These are phyloP conservation scores for Tromatobia lineatoria DNA, from an alignment of 2,888 invertebrate genomes.

Conservation along the genomic window DNA sequence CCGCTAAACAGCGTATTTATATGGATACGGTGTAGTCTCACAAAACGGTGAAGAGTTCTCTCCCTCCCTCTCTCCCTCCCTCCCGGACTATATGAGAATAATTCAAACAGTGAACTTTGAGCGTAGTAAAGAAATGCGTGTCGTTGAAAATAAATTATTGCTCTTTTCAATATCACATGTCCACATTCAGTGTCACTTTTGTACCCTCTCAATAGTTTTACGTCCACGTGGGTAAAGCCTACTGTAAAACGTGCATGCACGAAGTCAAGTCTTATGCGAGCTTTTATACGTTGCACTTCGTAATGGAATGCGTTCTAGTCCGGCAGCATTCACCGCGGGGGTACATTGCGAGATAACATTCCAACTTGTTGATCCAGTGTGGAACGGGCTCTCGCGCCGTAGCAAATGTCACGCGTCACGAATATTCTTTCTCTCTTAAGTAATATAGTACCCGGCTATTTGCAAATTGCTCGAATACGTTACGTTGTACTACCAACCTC, in stretches of 20 bases:
- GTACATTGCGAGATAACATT: constrained; percentile 68
- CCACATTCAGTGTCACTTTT: constrained; percentile 33
- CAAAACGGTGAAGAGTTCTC: constrained; percentile 17
- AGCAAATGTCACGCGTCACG: constrained; percentile 62
- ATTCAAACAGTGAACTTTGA: constrained; percentile 4
- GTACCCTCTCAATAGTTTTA: constrained; percentile 17
- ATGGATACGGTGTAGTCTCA: background rate
- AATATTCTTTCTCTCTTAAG: constrained; percentile 61
- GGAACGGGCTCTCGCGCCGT: constrained; percentile 28
- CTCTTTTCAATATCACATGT: constrained; percentile 52
- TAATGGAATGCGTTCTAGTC: constrained; percentile 66
- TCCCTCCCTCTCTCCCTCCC: background rate
- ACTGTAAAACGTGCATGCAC: constrained; percentile 19
- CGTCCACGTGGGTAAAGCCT: constrained; percentile 23
- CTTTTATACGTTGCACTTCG: constrained; percentile 63
- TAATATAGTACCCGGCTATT: constrained; percentile 53
- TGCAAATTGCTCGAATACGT: constrained; percentile 58
- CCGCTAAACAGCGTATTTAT: constrained; percentile 7
- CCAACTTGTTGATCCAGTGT: constrained; percentile 72
- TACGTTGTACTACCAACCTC: constrained; percentile 5
- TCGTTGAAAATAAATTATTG: constrained; percentile 30
- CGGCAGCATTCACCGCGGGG: constrained; percentile 60
- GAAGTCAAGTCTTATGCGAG: constrained; percentile 47
- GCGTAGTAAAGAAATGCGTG: background rate
- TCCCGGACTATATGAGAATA: no score